Base-by-base conservation (phyloP, 2,797 vertebrate genomes). In the Tenualosa ilisha region DNA sequence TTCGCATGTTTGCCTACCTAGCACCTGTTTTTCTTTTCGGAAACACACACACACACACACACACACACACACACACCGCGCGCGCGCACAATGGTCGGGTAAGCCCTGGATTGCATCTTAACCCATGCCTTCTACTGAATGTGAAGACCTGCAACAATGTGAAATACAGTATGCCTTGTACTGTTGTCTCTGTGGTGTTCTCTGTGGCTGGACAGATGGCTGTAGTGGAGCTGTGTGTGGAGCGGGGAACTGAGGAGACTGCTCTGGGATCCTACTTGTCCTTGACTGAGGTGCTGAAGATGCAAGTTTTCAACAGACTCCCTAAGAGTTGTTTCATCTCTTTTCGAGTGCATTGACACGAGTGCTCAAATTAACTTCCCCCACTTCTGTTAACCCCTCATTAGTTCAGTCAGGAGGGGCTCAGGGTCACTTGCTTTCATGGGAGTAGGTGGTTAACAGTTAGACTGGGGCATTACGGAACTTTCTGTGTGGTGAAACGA, bases 21-120 rank as follows among this genome's bases (percentile, higher is more conserved):
- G 46, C 7, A 46, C 40, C 17, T 46, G 40, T 79, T 79, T 46
- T 79, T 79, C 40, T 40, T 8, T 15, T 6, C 22, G 17, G 4
- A 79, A 46, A 79, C 72, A 22, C 72, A 72, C 65, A 72, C 65
- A 72, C 26, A 72, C 65, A 37, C 65, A 68, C n/a, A 68, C 68
- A 75, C 68, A 22, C 72, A 72, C 65, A 72, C 65, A 72, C 26
- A 72, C 65, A 37, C 65, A 68, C n/a, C n/a, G n/a, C 20, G 37
- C n/a, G n/a, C n/a, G n/a, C n/a, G n/a, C n/a, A 68, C 68, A 75
- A 31, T 46, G 72, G 72, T 22, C 43, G 7, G 72, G 40, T 79
- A 6, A 37, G 63, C 43, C 72, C 24, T 86, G 61, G 86, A 88
- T 61, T 81, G 82, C 84, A 75, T 82, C 85, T 50, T 68, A 75